phyloP scores from a whole-genome alignment of 1,140 invertebrate species.

The Samia ricini region DNA sequence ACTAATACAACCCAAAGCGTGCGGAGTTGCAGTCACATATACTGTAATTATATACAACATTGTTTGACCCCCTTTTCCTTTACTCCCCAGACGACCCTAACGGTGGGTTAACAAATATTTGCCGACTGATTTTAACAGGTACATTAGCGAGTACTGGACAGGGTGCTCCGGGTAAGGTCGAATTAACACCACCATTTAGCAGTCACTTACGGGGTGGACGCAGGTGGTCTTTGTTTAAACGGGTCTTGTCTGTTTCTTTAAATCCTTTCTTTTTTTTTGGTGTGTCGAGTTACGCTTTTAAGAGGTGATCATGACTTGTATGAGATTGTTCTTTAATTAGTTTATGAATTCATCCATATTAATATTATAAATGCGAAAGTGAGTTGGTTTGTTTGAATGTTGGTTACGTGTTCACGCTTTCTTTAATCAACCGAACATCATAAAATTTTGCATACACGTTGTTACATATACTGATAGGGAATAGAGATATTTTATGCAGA shows the following conservation, averaged over 20 bases:
- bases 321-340: slow-evolving; percentile 2
- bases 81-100: neutral
- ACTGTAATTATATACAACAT: neutral
- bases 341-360: neutral
- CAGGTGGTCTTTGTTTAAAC: slow-evolving; percentile 64
- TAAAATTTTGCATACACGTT: too few relatives aligned
- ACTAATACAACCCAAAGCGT: too few relatives aligned
- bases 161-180: slow-evolving; percentile 37
- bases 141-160: slow-evolving; percentile 41
- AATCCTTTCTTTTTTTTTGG: slow-evolving; percentile 18
- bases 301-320: slow-evolving; percentile 7
- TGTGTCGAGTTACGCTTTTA: slow-evolving; percentile 5
- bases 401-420: too few relatives aligned
- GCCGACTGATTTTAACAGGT: slow-evolving; percentile 37
- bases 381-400: too few relatives aligned
- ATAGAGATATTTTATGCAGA: too few relatives aligned
- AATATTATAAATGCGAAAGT: too few relatives aligned
- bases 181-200: slow-evolving; percentile 59
- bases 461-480: too few relatives aligned
- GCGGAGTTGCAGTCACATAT: too few relatives aligned
- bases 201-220: slow-evolving; percentile 40
- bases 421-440: too few relatives aligned
- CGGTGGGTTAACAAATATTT: slow-evolving; percentile 32
- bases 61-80: neutral
- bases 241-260: slow-evolving; percentile 18